These are phyloP conservation scores for Gallinago jamesoni DNA, from an alignment of 2,113 vertebrate genomes.

Conservation along the genomic window DNA sequence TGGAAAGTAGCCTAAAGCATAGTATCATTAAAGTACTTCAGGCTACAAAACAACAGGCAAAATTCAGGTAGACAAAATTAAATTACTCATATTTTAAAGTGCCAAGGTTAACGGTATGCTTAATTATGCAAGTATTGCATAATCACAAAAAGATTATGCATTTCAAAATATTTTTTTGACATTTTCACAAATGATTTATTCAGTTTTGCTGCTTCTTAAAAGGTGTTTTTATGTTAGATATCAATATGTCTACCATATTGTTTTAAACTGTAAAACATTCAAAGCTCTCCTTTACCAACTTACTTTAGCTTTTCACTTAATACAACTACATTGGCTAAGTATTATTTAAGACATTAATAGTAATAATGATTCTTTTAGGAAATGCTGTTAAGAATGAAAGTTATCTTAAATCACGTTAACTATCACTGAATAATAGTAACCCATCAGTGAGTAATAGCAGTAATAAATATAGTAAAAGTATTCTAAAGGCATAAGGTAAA, in stretches of 20 bases:
- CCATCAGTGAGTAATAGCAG: not conserved
- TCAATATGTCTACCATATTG: not conserved
- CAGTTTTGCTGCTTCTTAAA: not conserved
- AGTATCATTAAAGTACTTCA: not conserved
- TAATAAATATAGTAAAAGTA: constrained; percentile 4
- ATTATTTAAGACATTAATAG: constrained; percentile 40
- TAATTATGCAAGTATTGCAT: not conserved
- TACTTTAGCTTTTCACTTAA: not conserved
- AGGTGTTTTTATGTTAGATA: not conserved
- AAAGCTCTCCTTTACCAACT: not conserved
- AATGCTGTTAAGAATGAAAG: constrained; percentile 6
- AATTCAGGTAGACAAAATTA: not conserved
- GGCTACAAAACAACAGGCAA: not conserved
- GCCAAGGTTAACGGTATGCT: not conserved
- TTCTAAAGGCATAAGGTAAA: constrained; percentile 9
- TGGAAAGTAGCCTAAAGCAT: not conserved
- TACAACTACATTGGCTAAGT: not conserved
- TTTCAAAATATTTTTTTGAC: not conserved
- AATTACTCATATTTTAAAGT: not conserved
- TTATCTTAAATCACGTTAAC: constrained; percentile 26
- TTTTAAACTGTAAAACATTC: not conserved
- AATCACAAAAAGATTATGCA: not conserved
- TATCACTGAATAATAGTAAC: constrained; percentile 27
- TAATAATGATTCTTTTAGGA: constrained; percentile 41
- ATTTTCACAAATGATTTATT: not conserved